A percentile compares a stretch with the other conserved stretches of the same genome.
These are phyloP conservation scores for Melolontha melolontha DNA, from an alignment of 2,888 invertebrate genomes.

Conservation along the genomic window DNA sequence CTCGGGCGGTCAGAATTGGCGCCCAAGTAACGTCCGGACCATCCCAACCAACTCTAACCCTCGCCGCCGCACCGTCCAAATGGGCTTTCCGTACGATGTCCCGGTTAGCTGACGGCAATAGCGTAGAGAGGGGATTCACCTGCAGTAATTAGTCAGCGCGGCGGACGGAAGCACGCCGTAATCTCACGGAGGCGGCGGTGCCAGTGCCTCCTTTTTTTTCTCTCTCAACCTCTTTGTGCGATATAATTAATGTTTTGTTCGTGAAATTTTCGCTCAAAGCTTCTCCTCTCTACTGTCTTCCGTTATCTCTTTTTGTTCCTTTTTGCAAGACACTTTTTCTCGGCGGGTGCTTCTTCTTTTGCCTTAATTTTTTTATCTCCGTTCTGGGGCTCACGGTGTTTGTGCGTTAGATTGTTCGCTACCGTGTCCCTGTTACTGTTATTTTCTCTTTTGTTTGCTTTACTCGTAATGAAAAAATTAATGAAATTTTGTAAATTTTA, in stretches of 20 bases:
- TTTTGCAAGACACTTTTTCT: background rate
- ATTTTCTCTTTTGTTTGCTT: too few species aligned
- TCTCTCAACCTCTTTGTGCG: conserved; percentile 53
- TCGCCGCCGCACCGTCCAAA: background rate
- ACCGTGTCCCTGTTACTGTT: too few species aligned
- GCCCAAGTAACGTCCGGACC: too few species aligned
- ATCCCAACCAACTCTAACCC: background rate
- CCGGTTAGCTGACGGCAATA: background rate
- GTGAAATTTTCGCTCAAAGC: conserved; percentile 53
- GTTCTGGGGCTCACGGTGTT: too few species aligned
- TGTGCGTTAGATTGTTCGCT: too few species aligned
- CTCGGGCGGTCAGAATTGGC: too few species aligned
- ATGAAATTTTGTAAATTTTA: too few species aligned
- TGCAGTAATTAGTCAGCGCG: conserved; percentile 59
- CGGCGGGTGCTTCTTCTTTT: background rate
- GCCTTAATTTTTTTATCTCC: too few species aligned
- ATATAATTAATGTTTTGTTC: conserved; percentile 60
- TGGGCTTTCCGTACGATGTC: background rate
- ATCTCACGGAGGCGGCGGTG: conserved; percentile 51
- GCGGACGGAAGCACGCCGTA: conserved; percentile 56
- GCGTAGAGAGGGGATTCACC: conserved; percentile 53
- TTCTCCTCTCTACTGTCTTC: conserved; percentile 37
- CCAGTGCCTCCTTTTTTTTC: conserved; percentile 42
- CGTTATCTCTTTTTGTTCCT: conserved; percentile 12
- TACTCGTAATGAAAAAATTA: too few species aligned